Evolutionary conservation across 2,797 vertebrate species (phyloP).

Genomic region (Allobates femoralis): DNA sequence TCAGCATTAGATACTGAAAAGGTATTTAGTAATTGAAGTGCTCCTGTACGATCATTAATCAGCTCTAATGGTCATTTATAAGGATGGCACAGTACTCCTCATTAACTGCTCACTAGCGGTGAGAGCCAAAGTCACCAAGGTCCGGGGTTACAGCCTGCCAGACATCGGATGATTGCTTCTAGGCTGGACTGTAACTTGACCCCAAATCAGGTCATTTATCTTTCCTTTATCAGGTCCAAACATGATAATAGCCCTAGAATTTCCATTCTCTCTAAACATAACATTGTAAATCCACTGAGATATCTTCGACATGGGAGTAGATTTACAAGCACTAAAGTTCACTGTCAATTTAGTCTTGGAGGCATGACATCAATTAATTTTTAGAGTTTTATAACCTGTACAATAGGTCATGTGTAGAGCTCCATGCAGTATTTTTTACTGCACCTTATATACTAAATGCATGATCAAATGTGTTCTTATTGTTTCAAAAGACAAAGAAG

Average conservation of each 20-base stretch:
- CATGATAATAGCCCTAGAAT: background rate
- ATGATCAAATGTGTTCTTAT: background rate
- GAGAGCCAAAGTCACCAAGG: background rate
- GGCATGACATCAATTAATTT: background rate
- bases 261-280: background rate
- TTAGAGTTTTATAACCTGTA: background rate
- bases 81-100: conserved; percentile 9
- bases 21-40: conserved; percentile 41
- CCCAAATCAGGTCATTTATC: conserved; percentile 19
- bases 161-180: conserved; percentile 11
- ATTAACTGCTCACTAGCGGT: conserved; percentile 24
- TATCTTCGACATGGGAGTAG: background rate
- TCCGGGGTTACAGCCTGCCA: background rate
- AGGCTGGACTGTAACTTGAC: conserved; percentile 37
- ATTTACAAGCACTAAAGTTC: background rate
- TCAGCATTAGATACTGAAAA: background rate
- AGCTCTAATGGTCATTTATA: conserved; percentile 30
- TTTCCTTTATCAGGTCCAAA: conserved; percentile 6
- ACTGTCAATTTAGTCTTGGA: background rate
- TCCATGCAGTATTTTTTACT: background rate
- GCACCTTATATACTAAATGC: background rate
- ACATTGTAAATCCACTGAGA: background rate
- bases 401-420: background rate
- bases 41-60: conserved; percentile 33
- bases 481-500: background rate